These are phyloP conservation scores for Dasyurus viverrinus DNA, from an alignment of 2,113 vertebrate genomes.

Conservation along the genomic window DNA sequence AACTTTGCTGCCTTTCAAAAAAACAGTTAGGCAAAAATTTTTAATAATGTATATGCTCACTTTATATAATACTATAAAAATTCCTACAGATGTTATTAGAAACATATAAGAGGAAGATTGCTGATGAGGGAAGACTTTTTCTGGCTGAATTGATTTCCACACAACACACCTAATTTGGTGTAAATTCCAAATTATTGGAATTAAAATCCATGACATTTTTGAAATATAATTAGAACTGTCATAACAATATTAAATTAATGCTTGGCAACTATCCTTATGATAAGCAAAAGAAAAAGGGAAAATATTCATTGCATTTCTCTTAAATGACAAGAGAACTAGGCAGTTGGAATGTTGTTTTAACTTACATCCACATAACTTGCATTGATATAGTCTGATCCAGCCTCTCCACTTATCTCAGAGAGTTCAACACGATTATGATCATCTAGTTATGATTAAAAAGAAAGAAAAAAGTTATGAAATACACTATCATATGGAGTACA, in stretches of 20 bases:
- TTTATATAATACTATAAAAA: not conserved
- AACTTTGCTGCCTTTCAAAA: not conserved
- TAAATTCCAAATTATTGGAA: not conserved
- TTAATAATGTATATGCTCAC: not conserved
- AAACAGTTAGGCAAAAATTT: not conserved
- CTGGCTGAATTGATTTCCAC: too few species aligned
- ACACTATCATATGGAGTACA: not conserved
- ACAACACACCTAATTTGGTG: not conserved
- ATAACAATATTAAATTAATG: not conserved
- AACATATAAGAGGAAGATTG: too few species aligned
- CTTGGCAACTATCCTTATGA: not conserved
- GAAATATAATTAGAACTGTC: not conserved
- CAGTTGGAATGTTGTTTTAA: not conserved
- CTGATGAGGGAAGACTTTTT: too few species aligned
- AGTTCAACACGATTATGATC: conserved; percentile 95
- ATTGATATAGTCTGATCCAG: conserved; percentile 95
- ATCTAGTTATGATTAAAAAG: conserved; percentile 83
- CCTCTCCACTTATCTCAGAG: conserved; percentile 85
- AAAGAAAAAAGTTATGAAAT: conserved; percentile 12
- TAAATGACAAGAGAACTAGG: not conserved
- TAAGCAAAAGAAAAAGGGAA: not conserved
- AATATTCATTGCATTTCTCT: not conserved
- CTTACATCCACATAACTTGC: conserved; percentile 96
- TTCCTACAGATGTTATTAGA: not conserved
- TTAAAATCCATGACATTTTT: not conserved